Evolutionary conservation across 2,888 invertebrate species (phyloP).

Genomic region (Lasioglossum morio): DNA sequence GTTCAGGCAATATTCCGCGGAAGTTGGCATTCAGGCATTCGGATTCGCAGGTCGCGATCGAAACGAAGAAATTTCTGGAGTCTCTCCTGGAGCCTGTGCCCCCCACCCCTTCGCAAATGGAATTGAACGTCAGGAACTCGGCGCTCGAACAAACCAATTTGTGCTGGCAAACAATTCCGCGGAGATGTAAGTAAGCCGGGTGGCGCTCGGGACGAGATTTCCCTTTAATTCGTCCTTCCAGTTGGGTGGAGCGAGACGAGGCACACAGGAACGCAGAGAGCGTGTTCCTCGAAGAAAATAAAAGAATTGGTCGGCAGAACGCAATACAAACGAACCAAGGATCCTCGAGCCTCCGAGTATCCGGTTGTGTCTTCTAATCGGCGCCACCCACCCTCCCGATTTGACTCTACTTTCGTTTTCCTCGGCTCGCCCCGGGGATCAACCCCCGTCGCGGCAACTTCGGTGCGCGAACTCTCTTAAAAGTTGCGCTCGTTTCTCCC

Average conservation of each 20-base stretch:
- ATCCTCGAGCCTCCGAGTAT: conserved; percentile 6
- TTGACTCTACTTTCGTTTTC: conserved; percentile 6
- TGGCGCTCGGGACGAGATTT: conserved; percentile 32
- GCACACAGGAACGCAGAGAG: background rate
- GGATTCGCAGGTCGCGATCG: background rate
- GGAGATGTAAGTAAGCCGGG: conserved; percentile 63
- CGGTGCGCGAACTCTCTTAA: conserved; percentile 34
- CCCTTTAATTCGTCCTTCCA: conserved; percentile 37
- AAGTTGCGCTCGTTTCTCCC: conserved; percentile 21
- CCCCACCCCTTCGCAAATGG: conserved; percentile 67
- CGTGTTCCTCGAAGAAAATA: conserved; percentile 17
- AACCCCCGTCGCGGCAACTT: conserved; percentile 5
- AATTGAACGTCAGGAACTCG: conserved; percentile 76
- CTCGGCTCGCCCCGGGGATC: background rate
- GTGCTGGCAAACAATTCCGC: conserved; percentile 69
- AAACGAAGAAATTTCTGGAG: conserved; percentile 30
- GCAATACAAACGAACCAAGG: background rate
- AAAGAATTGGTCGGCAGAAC: conserved; percentile 16
- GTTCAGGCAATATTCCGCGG: background rate
- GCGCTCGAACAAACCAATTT: conserved; percentile 74
- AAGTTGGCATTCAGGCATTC: background rate
- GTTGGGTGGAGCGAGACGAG: background rate
- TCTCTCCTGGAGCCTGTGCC: background rate
- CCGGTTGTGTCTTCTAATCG: conserved; percentile 52
- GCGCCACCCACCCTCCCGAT: conserved; percentile 1